phyloP scores from a whole-genome alignment of 2,888 invertebrate species.

The Notodonta dromedarius region DNA sequence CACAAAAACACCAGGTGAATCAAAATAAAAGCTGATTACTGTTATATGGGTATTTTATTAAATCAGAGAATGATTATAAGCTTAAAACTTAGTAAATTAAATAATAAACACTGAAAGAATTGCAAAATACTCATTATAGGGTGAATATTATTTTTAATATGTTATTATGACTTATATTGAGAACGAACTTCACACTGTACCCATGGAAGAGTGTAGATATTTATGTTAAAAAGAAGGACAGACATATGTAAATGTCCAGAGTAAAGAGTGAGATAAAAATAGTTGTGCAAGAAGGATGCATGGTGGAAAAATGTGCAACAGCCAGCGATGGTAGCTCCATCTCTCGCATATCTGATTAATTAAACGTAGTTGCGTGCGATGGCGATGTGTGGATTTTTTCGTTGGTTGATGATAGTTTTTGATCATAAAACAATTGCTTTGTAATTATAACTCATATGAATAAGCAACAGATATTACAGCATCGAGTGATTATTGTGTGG shows the following conservation, averaged over 20 bases:
- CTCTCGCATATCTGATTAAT: slow-evolving; percentile 33
- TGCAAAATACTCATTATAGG: no score
- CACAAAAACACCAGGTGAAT: no score
- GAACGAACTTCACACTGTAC: neutral
- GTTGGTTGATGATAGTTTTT: slow-evolving; percentile 59
- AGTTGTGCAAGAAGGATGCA: slow-evolving; percentile 19
- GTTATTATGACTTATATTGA: no score
- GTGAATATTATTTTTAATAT: no score
- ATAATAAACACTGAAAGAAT: no score
- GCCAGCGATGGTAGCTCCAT: slow-evolving; percentile 35
- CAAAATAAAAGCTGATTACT: no score
- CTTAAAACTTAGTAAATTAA: no score
- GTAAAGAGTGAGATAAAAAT: slow-evolving; percentile 10
- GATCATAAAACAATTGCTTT: slow-evolving; percentile 39
- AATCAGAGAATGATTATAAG: no score
- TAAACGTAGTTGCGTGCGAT: slow-evolving; percentile 52
- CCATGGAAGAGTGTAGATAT: neutral
- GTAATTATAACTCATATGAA: slow-evolving; percentile 35
- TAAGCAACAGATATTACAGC: slow-evolving; percentile 17
- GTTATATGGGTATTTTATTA: no score
- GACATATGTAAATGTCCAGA: slow-evolving; percentile 1
- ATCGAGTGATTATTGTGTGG: slow-evolving; percentile 25
- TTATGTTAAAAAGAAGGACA: slow-evolving; percentile 14
- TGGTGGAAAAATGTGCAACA: neutral
- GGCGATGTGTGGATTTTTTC: slow-evolving; percentile 71